Base-by-base conservation (phyloP, 2,113 vertebrate species). In the mouse (Mus musculus) region DNA sequence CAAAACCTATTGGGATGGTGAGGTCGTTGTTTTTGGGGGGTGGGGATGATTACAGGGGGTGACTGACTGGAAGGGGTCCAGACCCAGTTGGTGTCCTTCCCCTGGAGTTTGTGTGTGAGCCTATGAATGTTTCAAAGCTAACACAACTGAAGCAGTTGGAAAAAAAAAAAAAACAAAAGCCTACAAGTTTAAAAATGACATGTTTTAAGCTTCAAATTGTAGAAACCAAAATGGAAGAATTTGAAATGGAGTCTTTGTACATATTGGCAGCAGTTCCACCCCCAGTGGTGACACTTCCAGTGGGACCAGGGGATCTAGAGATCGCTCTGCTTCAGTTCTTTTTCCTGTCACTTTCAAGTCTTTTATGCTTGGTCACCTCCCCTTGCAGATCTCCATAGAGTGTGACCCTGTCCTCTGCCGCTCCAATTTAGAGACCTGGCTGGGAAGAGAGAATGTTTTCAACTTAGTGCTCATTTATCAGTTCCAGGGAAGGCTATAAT, bases 131-230 rank as follows among this genome's bases (percentile, higher is more conserved):
- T 30, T 46, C 42, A 89, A 93, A 89, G n/a, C 33, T 67, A 67
- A 67, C 3, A 36, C 72, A 86, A 54, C 28, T 19, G 49, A 86
- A 39, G 17, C 3, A 14, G 26, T 33, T 22, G 28, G 42, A 4
- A 36, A n/a, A 82, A 87, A 28, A 2, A 69, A 72, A 87, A 22
- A 73, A 8, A 1, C 10, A 42, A 86, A 93, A 94, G 65, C 69
- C 24, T 69, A 89, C 24, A 82, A 71, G n/a, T 54, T 7, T 71
- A 81, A 93, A 95, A 95, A 94, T 91, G 28, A 20, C 28, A 7
- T 28, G 61, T 89, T 92, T 36, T 63, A 65, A 84, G 24, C 72
- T 90, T 59, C 56, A 90, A 89, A 54, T n/a, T 39, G 3, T 73
- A 90, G 56, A 88, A 89, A 72, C 20, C 72, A 20, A 61, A 93